Percentiles rank a stretch among this genome's conserved stretches.
Evolutionary conservation across 2,113 vertebrate genomes (phyloP).

Genomic region (Chrysemys picta): DNA sequence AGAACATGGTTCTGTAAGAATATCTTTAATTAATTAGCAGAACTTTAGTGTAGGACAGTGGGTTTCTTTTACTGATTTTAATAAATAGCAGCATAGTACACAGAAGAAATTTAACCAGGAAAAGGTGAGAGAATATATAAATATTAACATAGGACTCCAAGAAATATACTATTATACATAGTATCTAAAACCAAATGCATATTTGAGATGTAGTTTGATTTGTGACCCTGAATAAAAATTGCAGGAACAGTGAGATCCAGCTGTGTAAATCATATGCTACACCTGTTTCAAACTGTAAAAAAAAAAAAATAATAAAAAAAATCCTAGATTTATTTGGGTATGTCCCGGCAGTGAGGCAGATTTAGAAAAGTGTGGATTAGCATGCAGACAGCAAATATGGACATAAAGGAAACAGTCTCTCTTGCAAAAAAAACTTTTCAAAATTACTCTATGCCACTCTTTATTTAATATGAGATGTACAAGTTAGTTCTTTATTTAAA

Average conservation of each 20-base stretch:
- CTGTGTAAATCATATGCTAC: neutral
- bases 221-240: neutral
- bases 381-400: constrained; percentile 61
- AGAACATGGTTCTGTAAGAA: constrained; percentile 43
- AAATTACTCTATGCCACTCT: constrained; percentile 45
- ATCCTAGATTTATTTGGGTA: neutral
- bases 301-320: neutral
- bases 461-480: constrained; percentile 56
- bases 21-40: constrained; percentile 65
- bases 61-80: constrained; percentile 33
- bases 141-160: neutral
- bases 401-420: constrained; percentile 65
- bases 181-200: neutral
- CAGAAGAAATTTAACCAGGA: neutral
- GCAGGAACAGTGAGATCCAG: neutral
- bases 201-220: neutral
- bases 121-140: neutral
- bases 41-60: constrained; percentile 47
- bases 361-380: constrained; percentile 59
- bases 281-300: constrained; percentile 8
- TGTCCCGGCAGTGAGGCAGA: neutral
- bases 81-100: neutral
- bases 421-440: constrained; percentile 50
- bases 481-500: constrained; percentile 60
- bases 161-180: neutral